Evolutionary conservation across 2,888 invertebrate genomes (phyloP).

Genomic region (Drosophila nigritarsus): DNA sequence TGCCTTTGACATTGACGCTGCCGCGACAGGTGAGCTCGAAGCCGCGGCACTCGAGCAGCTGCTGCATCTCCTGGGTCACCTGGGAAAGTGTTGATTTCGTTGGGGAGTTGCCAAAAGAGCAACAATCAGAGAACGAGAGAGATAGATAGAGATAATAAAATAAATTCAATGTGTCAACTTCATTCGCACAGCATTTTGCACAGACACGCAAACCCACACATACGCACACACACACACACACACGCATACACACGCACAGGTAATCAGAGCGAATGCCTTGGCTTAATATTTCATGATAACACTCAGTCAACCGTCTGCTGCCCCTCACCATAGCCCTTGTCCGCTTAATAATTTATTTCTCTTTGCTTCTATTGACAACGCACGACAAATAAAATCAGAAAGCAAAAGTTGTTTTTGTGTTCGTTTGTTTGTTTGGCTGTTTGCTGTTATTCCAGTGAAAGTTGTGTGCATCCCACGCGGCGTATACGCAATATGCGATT

Average conservation of each 20-base stretch:
- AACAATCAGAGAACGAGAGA: neutral
- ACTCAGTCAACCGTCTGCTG: conserved; percentile 22
- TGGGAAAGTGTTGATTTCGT: conserved; percentile 79
- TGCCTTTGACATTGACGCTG: conserved; percentile 95
- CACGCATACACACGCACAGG: conserved; percentile 17
- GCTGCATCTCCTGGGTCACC: conserved; percentile 95
- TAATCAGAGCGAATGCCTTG: conserved; percentile 32
- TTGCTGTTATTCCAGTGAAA: conserved; percentile 28
- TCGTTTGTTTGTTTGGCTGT: conserved; percentile 14
- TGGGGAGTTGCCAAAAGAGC: conserved; percentile 1
- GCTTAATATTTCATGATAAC: conserved; percentile 73
- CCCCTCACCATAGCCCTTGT: conserved; percentile 1
- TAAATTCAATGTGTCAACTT: conserved; percentile 72
- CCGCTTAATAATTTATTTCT: conserved; percentile 74
- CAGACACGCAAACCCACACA: conserved; percentile 20
- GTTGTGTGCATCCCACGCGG: conserved; percentile 40
- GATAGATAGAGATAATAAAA: conserved; percentile 40
- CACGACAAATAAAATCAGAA: conserved; percentile 73
- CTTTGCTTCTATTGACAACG: conserved; percentile 61
- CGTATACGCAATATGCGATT: conserved; percentile 42
- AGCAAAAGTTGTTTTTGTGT: conserved; percentile 13
- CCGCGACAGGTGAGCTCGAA: conserved; percentile 94
- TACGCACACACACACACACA: conserved; percentile 23
- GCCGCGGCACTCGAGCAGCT: conserved; percentile 91
- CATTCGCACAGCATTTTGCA: conserved; percentile 49